These are phyloP conservation scores for Papilio glaucus DNA, from an alignment of 1,140 invertebrate genomes.

Conservation along the genomic window DNA sequence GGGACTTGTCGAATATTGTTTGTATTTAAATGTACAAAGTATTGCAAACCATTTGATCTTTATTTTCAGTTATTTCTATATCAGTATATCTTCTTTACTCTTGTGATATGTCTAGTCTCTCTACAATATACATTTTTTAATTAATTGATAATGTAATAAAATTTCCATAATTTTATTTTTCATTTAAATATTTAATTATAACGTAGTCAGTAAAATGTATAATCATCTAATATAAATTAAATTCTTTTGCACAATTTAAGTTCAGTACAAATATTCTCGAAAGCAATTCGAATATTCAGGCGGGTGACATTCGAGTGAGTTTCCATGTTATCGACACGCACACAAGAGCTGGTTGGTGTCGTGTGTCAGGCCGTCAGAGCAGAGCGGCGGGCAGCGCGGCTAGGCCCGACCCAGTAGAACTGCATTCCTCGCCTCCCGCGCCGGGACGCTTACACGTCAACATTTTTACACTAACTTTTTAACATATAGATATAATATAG, in stretches of 20 bases:
- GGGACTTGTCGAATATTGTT: neutral
- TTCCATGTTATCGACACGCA: conserved; percentile 23
- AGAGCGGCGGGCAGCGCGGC: no score
- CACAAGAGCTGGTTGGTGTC: conserved; percentile 40
- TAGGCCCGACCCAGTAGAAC: conserved; percentile 49
- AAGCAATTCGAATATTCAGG: neutral
- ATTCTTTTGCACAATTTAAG: neutral
- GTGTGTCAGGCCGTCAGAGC: conserved; percentile 39
- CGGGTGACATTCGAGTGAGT: neutral
- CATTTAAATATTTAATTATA: no score
- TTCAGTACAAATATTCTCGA: neutral
- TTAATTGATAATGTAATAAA: no score
- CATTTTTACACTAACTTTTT: no score
- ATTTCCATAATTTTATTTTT: no score
- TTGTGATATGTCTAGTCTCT: no score
- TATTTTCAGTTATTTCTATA: no score
- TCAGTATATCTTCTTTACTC: no score
- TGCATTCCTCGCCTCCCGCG: conserved; percentile 55
- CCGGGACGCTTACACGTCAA: conserved; percentile 33
- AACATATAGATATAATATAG: no score
- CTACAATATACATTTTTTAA: no score
- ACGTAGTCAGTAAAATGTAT: neutral
- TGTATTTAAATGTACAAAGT: neutral
- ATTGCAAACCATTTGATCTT: neutral
- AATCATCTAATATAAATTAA: neutral